Conservation (phyloP, 2,888 invertebrate genomes). For the Caenorhabditis parvicauda region DNA sequence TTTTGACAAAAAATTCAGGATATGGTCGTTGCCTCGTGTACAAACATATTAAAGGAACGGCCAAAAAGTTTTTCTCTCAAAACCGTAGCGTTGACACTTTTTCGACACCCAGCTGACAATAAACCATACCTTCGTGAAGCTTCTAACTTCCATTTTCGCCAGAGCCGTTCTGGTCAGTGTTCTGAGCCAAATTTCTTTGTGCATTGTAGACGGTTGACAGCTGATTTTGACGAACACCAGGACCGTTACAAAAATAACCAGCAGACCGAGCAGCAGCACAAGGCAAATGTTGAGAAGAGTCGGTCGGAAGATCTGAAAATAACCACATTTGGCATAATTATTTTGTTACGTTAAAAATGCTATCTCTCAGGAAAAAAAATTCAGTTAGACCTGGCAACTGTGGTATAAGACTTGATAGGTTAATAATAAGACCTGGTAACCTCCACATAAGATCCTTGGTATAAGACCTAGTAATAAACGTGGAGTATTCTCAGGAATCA, state of each 20-base stretch:
- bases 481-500: too few species aligned
- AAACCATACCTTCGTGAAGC: slow-evolving; percentile 29
- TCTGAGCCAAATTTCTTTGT: slow-evolving; percentile 44
- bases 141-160: slow-evolving; percentile 45
- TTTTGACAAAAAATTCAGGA: too few species aligned
- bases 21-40: background rate
- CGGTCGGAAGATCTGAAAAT: slow-evolving; percentile 41
- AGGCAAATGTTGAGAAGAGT: slow-evolving; percentile 42
- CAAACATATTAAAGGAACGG: too few species aligned
- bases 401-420: too few species aligned
- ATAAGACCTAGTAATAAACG: too few species aligned
- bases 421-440: too few species aligned
- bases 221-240: slow-evolving; percentile 45
- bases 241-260: slow-evolving; percentile 41
- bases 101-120: slow-evolving; percentile 4
- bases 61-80: too few species aligned
- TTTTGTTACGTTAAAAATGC: background rate
- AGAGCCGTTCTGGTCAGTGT: slow-evolving; percentile 43
- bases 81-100: background rate
- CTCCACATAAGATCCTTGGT: too few species aligned
- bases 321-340: background rate
- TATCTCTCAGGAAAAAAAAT: too few species aligned
- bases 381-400: too few species aligned
- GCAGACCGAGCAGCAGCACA: slow-evolving; percentile 30
- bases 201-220: slow-evolving; percentile 37